A percentile compares a stretch with the other conserved stretches of the same genome.
Evolutionary conservation across 2,797 vertebrate species (phyloP).

Genomic region (Atherinosoma microstoma): DNA sequence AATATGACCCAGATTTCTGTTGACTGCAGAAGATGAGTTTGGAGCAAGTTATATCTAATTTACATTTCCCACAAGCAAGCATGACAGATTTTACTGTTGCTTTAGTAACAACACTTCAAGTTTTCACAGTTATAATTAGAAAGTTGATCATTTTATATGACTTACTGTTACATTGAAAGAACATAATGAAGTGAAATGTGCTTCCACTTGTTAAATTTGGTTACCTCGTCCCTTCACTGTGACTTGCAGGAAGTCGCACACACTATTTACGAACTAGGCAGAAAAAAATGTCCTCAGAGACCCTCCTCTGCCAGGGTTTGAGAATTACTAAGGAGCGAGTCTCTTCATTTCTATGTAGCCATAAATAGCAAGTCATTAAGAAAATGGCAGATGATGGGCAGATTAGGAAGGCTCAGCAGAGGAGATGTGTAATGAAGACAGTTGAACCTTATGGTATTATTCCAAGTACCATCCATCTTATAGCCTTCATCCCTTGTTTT

Average conservation of each 20-base stretch:
- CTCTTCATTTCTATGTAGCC: slow-evolving; percentile 73
- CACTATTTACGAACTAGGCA: slow-evolving; percentile 45
- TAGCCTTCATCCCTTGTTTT: slow-evolving; percentile 56
- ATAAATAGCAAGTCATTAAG: slow-evolving; percentile 86
- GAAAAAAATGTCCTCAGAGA: slow-evolving; percentile 59
- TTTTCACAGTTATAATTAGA: slow-evolving; percentile 51
- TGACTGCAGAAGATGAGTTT: slow-evolving; percentile 22
- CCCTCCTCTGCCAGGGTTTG: slow-evolving; percentile 42
- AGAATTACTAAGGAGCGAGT: slow-evolving; percentile 65
- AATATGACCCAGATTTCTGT: slow-evolving; percentile 55
- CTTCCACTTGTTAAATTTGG: neutral
- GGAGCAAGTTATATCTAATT: slow-evolving; percentile 46
- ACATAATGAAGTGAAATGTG: neutral
- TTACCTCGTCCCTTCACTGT: slow-evolving; percentile 1
- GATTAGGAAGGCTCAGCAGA: slow-evolving; percentile 75
- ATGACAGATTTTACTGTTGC: slow-evolving; percentile 39
- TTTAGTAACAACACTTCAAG: slow-evolving; percentile 27
- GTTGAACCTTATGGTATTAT: slow-evolving; percentile 65
- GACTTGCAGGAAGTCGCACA: slow-evolving; percentile 39
- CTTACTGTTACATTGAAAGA: slow-evolving; percentile 16
- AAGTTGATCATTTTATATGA: slow-evolving; percentile 32
- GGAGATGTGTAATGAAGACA: slow-evolving; percentile 73
- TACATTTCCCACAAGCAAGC: slow-evolving; percentile 45
- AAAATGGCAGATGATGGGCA: slow-evolving; percentile 80
- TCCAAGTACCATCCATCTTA: slow-evolving; percentile 39